Evolutionary conservation across 2,888 invertebrate genomes (phyloP).

Genomic region (Tuta absoluta): DNA sequence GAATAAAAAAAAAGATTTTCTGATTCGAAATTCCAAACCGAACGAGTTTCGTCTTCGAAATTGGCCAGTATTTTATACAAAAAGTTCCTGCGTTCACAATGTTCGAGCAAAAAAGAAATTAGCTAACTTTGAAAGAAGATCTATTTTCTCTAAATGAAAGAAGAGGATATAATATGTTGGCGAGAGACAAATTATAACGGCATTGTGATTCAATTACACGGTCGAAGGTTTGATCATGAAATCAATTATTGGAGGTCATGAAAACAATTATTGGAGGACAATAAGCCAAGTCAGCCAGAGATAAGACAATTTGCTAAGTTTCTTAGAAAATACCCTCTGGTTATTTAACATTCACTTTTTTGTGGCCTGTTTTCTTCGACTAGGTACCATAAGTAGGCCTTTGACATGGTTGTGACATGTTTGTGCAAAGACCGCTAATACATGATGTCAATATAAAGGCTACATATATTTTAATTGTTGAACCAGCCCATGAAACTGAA

Average conservation of each 20-base stretch:
- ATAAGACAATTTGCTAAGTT: conserved; percentile 5
- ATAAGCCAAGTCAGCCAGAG: conserved; percentile 21
- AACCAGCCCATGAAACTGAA: too few relatives aligned
- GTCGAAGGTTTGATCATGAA: conserved; percentile 34
- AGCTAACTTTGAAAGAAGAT: conserved; percentile 17
- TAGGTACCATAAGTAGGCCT: too few relatives aligned
- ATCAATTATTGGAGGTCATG: conserved; percentile 35
- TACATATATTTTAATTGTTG: too few relatives aligned
- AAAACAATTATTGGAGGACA: conserved; percentile 38
- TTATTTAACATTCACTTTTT: neutral
- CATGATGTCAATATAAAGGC: too few relatives aligned
- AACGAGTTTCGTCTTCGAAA: neutral
- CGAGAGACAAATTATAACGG: conserved; percentile 37
- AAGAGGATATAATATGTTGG: conserved; percentile 33
- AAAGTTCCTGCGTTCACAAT: too few relatives aligned
- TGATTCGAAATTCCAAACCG: conserved; percentile 13
- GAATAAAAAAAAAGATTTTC: neutral
- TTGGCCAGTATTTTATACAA: neutral
- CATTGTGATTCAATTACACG: conserved; percentile 40
- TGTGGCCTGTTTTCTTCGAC: neutral
- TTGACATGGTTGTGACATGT: too few relatives aligned
- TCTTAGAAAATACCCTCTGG: neutral
- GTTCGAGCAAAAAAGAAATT: too few relatives aligned
- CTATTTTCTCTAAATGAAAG: conserved; percentile 33
- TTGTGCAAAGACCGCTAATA: too few relatives aligned